Base-by-base conservation (phyloP, 2,888 invertebrate species). In the Dolomedes plantarius region DNA sequence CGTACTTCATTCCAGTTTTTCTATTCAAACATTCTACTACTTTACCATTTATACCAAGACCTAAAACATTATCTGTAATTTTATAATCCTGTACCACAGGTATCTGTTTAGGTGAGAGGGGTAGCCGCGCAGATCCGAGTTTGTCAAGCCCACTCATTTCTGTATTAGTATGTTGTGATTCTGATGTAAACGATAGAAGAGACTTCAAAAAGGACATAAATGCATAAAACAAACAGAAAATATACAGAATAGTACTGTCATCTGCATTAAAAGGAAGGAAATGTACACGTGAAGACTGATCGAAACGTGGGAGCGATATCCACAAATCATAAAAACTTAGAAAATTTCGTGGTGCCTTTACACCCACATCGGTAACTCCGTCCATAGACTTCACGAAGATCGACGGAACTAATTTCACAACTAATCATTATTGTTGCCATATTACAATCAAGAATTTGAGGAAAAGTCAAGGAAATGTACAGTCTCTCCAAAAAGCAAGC, bases 21-120 rank as follows among this genome's bases (percentile, higher is more conserved):
- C 95, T 95, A 87, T 94, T 94, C 90, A 94, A 95, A 92, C 98
- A 99, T 92, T 98, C 96, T 23, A 99, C 96, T 76, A 99, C 99
- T 94, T 99, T 99, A 88, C 99, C 99, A 92, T 98, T 99, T 89
- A 99, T 98, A 13, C 99, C 99, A 88, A 98, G 94, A 65, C 99
- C 99, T 87, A 99, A 94, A 64, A 99, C 98, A 88, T 95, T 96
- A 90, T 95, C 96, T 41, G 97, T 96, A 90, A 98, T 96, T 91
- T 95, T 95, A 92, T 97, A 98, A 92, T 98, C 97, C 88, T 96
- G 95, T 71, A 95, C 95, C 89, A 98, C 95, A 67, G 95, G 95
- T 75, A 95, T 94, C 90, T 94, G 94, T 93, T 97, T 97, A 56
- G 91, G 89, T 72, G 89, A 88, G 19, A 91, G 87, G 2, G 89